Evolutionary conservation across 2,888 invertebrate species (phyloP).

Genomic region (Eilema depressum): DNA sequence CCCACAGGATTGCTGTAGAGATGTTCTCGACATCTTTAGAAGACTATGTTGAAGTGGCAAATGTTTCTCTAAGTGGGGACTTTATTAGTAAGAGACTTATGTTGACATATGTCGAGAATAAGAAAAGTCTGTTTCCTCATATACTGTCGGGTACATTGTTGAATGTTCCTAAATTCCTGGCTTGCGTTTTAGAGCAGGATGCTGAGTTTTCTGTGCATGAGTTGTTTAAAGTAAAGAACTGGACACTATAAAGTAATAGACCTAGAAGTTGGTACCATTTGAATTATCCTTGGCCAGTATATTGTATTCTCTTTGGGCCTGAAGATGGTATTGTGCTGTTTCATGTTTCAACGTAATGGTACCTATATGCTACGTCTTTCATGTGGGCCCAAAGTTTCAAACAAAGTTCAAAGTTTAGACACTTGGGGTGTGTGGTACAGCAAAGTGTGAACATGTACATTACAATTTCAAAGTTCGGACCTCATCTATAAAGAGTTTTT

Average conservation of each 20-base stretch:
- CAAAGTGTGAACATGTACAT: no score
- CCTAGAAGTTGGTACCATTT: no score
- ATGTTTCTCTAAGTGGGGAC: constrained; percentile 90
- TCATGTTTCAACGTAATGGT: no score
- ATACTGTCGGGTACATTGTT: constrained; percentile 91
- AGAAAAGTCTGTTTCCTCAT: constrained; percentile 88
- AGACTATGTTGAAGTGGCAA: constrained; percentile 91
- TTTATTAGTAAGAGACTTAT: constrained; percentile 93
- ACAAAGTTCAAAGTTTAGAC: no score
- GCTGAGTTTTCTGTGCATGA: constrained; percentile 70
- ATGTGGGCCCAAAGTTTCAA: no score
- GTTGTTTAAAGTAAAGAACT: constrained; percentile 66
- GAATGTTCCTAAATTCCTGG: constrained; percentile 91
- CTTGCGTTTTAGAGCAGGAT: constrained; percentile 90
- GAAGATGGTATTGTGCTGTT: no score
- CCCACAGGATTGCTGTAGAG: constrained; percentile 90
- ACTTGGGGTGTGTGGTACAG: no score
- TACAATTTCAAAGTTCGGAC: no score
- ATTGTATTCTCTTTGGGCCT: no score
- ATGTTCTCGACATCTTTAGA: constrained; percentile 90
- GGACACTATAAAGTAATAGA: constrained; percentile 45
- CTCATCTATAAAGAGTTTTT: no score
- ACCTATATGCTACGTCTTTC: no score
- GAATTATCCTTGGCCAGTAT: no score
- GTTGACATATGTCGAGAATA: constrained; percentile 88